Evolutionary conservation across 2,797 vertebrate species (phyloP).

Genomic region (Luscinia megarhynchos): DNA sequence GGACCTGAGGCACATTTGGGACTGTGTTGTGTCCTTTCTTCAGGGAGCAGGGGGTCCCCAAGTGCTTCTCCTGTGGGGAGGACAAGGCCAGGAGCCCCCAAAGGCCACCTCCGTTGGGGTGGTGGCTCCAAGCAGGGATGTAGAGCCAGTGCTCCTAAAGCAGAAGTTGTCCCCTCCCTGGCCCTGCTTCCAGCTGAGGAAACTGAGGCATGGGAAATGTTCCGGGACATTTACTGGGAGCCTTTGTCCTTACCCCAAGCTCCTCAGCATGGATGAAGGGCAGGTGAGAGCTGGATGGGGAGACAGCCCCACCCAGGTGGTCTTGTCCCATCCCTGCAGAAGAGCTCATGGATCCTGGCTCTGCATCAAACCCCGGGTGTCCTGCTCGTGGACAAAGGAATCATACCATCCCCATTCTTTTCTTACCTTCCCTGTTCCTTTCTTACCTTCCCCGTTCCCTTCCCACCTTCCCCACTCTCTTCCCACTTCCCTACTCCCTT

Average conservation of each 20-base stretch:
- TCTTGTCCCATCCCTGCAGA: neutral
- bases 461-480: neutral
- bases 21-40: neutral
- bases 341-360: accelerated
- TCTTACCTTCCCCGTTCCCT: neutral
- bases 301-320: no score
- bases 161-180: accelerated
- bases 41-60: accelerated
- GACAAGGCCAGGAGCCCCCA: accelerated
- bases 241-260: neutral
- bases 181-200: neutral
- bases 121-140: neutral
- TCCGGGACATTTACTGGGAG: neutral
- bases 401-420: neutral
- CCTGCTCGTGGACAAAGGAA: neutral
- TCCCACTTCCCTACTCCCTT: no score
- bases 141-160: accelerated
- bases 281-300: neutral
- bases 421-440: neutral
- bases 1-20: neutral
- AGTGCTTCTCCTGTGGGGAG: neutral
- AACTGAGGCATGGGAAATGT: neutral
- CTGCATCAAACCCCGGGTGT: neutral
- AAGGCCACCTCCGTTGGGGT: accelerated
- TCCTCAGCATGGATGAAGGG: accelerated